phyloP scores from a whole-genome alignment of 2,888 invertebrate genomes.

The Drosophila anceps region DNA sequence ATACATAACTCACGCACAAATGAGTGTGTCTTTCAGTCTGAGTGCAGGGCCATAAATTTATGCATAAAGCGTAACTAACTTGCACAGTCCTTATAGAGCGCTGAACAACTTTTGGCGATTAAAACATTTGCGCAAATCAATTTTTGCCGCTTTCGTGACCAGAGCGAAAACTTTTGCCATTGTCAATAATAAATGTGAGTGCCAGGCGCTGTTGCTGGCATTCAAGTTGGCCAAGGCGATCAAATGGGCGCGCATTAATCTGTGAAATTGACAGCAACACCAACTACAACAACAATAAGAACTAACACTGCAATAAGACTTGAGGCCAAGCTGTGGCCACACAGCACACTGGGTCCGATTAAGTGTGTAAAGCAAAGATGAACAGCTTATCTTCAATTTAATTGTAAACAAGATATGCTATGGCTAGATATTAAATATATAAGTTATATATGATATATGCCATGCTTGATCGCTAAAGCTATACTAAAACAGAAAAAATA shows the following conservation, averaged over 20 bases:
- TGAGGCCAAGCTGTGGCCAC: slow-evolving; percentile 19
- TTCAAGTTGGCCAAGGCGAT: slow-evolving; percentile 45
- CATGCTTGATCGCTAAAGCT: too few relatives aligned
- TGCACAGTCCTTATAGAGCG: slow-evolving; percentile 1
- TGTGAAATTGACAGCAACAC: slow-evolving; percentile 75
- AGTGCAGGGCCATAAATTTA: slow-evolving; percentile 7
- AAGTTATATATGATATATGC: too few relatives aligned
- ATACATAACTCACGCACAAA: slow-evolving; percentile 3
- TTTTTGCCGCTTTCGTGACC: slow-evolving; percentile 62
- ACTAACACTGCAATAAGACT: slow-evolving; percentile 1
- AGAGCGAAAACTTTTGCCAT: slow-evolving; percentile 70
- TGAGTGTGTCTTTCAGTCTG: slow-evolving; percentile 1
- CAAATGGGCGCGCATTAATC: slow-evolving; percentile 76
- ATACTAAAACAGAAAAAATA: too few relatives aligned
- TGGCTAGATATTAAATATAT: neutral
- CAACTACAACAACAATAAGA: slow-evolving; percentile 19
- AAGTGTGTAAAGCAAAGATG: neutral
- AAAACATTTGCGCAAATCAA: slow-evolving; percentile 65
- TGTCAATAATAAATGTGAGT: slow-evolving; percentile 78
- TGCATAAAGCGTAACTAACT: slow-evolving; percentile 23
- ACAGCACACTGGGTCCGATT: neutral
- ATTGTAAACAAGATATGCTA: neutral
- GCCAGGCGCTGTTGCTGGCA: slow-evolving; percentile 26
- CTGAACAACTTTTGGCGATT: slow-evolving; percentile 37
- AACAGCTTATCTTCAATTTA: neutral